Evolutionary conservation across 2,888 invertebrate species (phyloP).

Genomic region (Uloborus plumipes): DNA sequence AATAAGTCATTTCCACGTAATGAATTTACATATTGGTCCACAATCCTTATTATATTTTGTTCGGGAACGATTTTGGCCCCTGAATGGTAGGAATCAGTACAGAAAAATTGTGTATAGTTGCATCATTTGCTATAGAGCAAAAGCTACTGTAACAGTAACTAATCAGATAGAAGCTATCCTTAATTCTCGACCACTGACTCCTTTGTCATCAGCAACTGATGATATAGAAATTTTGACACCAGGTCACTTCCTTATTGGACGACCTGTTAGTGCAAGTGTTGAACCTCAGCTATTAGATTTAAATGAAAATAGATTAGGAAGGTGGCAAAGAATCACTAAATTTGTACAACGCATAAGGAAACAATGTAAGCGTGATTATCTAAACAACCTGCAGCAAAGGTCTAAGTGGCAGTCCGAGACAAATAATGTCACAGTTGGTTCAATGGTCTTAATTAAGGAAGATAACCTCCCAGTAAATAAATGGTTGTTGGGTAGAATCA

Average conservation of each 20-base stretch:
- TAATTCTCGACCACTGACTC: neutral
- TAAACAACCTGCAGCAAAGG: neutral
- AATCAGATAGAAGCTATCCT: neutral
- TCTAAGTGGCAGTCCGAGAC: neutral
- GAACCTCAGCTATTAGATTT: neutral
- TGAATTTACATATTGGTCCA: conserved; percentile 56
- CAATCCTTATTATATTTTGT: conserved; percentile 9
- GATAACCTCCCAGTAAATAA: conserved; percentile 9
- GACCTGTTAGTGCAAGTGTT: neutral
- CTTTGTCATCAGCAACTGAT: neutral
- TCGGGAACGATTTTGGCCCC: conserved; percentile 24
- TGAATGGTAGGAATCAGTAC: neutral
- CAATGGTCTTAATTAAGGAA: neutral
- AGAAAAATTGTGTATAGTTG: neutral
- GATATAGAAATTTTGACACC: neutral
- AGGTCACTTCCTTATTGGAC: too few relatives aligned
- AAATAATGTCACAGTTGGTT: neutral
- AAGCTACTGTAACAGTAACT: too few relatives aligned
- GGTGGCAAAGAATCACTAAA: too few relatives aligned
- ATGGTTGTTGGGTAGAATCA: neutral
- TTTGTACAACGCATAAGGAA: too few relatives aligned
- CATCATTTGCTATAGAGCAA: neutral
- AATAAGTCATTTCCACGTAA: conserved; percentile 48
- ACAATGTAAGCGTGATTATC: neutral
- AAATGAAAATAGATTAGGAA: neutral